Evolutionary conservation across 2,888 invertebrate species (phyloP), one percentile per base, ranked within the genome.

Genomic region (Philereme vetulata): DNA sequence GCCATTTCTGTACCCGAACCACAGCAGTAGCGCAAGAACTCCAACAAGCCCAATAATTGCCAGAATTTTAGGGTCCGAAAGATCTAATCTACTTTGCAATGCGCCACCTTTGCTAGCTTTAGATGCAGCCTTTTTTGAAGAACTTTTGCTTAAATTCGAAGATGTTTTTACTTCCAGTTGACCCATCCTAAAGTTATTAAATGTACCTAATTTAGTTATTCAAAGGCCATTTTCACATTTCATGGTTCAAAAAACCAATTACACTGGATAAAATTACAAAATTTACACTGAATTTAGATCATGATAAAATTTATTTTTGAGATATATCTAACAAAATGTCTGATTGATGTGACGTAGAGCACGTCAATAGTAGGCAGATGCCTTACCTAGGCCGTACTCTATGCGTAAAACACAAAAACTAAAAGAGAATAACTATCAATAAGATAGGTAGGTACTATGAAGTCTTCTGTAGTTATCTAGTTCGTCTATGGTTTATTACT

Each of bases 1-100:
- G 45, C 60, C 60, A 21, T 40, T 52, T 0, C n/a, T 48, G 40
- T 49, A 56, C 4, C 56, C 60, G 52, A 42, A 61, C 60, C 60
- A 61, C 42, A 52, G 7, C 21, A 61, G 43, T 45, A 61, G 34
- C 4, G 49, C 56, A 3, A 61, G 52, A 9, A 61, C 51, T 5
- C 45, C 60, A 2, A 61, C 38, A 32, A 60, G 56, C 7, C 51
- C 60, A 35, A 52, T 36, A 49, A 61, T 52, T 5, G 47, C 56
- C 10, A 52, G n/a, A 11, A 52, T 38, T 61, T 56, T 61, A 10
- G 56, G 56, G 45, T 61, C 52, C 6, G 7, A 9, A 5, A 56
- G 52, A 52, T 61, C 52, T n/a, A 52, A 1, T 36, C 8, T n/a
- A n/a, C 33, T 43, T 40, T 57, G 21, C 21, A 21, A 33, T 36